Percentiles rank a stretch among this genome's conserved stretches.
These are phyloP conservation scores for Lasiurus cinereus DNA, from an alignment of 2,113 vertebrate genomes.

Conservation along the genomic window DNA sequence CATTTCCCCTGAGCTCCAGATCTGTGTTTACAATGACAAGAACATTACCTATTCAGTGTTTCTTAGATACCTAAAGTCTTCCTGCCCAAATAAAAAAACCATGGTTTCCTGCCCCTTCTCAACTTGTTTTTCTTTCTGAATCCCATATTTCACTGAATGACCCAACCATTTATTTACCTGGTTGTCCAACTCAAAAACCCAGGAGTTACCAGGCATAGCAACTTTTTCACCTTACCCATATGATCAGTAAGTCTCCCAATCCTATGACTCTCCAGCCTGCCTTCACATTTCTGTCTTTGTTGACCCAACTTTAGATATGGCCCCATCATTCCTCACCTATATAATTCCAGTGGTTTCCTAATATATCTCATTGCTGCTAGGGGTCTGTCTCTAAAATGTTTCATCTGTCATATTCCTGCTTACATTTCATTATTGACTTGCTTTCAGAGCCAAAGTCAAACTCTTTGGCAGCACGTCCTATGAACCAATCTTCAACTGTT, in stretches of 20 bases:
- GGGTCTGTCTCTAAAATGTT: too few relatives aligned
- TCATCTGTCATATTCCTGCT: too few relatives aligned
- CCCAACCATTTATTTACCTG: too few relatives aligned
- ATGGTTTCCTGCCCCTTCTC: neutral
- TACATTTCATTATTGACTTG: too few relatives aligned
- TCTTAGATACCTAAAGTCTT: neutral
- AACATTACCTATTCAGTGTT: neutral
- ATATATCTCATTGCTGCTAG: neutral
- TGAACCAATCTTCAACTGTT: too few relatives aligned
- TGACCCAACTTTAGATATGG: neutral
- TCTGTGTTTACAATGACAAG: neutral
- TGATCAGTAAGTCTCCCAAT: fast-evolving
- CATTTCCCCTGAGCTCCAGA: neutral
- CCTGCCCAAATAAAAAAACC: neutral
- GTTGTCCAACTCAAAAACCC: neutral
- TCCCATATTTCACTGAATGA: neutral
- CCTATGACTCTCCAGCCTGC: neutral
- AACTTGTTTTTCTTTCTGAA: neutral
- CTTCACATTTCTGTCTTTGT: neutral
- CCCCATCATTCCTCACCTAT: too few relatives aligned
- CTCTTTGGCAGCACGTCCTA: too few relatives aligned
- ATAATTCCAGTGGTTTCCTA: neutral
- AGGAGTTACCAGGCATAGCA: neutral
- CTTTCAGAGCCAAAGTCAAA: too few relatives aligned
- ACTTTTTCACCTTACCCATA: neutral